phyloP scores from a whole-genome alignment of 1,140 invertebrate species.

The Aphaenogaster rudis region DNA sequence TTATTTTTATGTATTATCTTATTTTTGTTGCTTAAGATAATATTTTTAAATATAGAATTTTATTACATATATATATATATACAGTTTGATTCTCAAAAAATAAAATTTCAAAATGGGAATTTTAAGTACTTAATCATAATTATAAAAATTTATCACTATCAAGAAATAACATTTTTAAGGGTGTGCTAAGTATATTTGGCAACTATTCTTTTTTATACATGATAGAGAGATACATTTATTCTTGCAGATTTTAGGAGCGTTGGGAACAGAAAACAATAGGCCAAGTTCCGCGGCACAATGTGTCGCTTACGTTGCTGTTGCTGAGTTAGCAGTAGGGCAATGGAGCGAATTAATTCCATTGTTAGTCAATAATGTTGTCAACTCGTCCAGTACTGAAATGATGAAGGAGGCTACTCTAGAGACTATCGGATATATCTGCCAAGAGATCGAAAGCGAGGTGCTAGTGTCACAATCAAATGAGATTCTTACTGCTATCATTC shows the following conservation, averaged over 20 bases:
- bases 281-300: constrained; percentile 99
- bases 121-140: background rate
- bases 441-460: constrained; percentile 96
- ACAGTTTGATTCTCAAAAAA: background rate
- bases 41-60: background rate
- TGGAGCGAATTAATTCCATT: constrained; percentile 95
- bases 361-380: constrained; percentile 97
- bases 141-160: background rate
- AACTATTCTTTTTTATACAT: background rate
- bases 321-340: constrained; percentile 95
- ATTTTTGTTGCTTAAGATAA: background rate
- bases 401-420: constrained; percentile 98
- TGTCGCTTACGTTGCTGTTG: constrained; percentile 98
- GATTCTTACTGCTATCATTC: constrained; percentile 99
- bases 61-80: background rate
- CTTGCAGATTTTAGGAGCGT: constrained; percentile 93
- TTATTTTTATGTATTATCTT: constrained; percentile 2
- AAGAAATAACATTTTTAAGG: constrained; percentile 1
- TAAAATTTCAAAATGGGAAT: background rate
- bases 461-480: constrained; percentile 97
- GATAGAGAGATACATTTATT: background rate
- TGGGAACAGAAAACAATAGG: constrained; percentile 97
- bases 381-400: constrained; percentile 95
- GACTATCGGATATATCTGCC: constrained; percentile 96
- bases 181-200: background rate